phyloP scores from a whole-genome alignment of 2,888 invertebrate genomes.

The Branchellion lobata region DNA sequence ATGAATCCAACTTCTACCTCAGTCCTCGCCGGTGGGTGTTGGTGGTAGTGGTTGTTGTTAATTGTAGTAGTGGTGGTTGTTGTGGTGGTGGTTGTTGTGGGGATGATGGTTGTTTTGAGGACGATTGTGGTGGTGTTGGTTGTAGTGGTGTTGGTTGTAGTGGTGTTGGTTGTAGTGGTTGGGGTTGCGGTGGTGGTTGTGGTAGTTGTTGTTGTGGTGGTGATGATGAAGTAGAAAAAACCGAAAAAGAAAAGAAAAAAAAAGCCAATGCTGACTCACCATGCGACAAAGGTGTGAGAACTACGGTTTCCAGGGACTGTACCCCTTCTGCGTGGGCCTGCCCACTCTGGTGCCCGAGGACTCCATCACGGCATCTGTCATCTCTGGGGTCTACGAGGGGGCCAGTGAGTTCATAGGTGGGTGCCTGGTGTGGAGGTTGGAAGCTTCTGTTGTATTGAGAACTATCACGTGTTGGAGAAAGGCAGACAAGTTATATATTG shows the following conservation, averaged over 20 bases:
- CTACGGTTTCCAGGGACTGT: constrained; percentile 48
- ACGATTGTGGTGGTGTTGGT: too few species aligned
- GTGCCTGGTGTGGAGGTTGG: background rate
- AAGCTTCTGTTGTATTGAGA: too few species aligned
- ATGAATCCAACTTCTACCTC: constrained; percentile 30
- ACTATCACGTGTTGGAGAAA: too few species aligned
- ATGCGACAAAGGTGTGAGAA: constrained; percentile 50
- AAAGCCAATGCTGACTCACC: constrained; percentile 48
- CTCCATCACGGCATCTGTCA: constrained; percentile 45
- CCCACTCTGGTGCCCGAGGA: constrained; percentile 51
- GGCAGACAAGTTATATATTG: too few species aligned
- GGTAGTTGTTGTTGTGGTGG: too few species aligned
- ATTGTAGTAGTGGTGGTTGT: background rate
- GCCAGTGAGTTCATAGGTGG: constrained; percentile 46
- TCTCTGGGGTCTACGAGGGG: constrained; percentile 48
- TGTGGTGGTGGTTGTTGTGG: background rate
- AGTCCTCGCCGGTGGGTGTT: background rate
- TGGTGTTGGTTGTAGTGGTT: too few species aligned
- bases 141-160: too few species aligned
- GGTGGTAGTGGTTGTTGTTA: background rate
- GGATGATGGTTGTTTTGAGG: too few species aligned
- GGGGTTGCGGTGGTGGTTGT: too few species aligned
- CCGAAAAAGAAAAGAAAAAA: too few species aligned
- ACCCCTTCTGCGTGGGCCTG: constrained; percentile 50
- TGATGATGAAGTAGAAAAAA: too few species aligned